phyloP scores from a whole-genome alignment of 2,113 vertebrate genomes.

The Meleagris gallopavo region DNA sequence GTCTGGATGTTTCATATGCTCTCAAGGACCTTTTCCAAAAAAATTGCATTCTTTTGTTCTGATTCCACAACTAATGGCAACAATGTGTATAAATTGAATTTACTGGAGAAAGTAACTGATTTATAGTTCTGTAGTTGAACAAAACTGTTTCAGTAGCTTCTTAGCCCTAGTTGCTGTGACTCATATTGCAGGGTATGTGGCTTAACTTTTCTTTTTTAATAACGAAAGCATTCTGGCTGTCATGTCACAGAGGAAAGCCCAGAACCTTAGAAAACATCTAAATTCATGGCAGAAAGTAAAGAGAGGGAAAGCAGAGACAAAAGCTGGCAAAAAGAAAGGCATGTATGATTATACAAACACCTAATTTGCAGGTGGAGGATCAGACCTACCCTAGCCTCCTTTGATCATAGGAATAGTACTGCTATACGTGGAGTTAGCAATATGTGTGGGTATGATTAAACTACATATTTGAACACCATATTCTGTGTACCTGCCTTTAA shows the following conservation, averaged over 20 bases:
- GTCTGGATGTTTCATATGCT: neutral
- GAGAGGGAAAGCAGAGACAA: neutral
- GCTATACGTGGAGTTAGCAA: accelerated
- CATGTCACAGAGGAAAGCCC: neutral
- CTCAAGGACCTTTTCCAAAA: neutral
- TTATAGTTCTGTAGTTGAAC: neutral
- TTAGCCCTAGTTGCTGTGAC: neutral
- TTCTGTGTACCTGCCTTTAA: neutral
- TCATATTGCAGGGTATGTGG: neutral
- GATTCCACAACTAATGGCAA: neutral
- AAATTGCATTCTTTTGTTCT: neutral
- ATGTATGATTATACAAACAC: neutral
- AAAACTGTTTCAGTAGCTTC: neutral
- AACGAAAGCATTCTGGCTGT: neutral
- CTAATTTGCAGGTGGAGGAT: neutral
- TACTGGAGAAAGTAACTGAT: neutral
- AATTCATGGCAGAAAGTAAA: neutral
- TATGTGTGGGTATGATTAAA: neutral
- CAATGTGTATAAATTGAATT: accelerated
- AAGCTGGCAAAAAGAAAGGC: neutral
- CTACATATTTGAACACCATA: neutral
- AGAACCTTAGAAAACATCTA: neutral
- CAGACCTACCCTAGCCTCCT: neutral
- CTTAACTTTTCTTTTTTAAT: neutral
- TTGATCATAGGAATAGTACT: neutral